phyloP scores from a whole-genome alignment of 2,797 vertebrate genomes.

The Sebastolobus altivelis region DNA sequence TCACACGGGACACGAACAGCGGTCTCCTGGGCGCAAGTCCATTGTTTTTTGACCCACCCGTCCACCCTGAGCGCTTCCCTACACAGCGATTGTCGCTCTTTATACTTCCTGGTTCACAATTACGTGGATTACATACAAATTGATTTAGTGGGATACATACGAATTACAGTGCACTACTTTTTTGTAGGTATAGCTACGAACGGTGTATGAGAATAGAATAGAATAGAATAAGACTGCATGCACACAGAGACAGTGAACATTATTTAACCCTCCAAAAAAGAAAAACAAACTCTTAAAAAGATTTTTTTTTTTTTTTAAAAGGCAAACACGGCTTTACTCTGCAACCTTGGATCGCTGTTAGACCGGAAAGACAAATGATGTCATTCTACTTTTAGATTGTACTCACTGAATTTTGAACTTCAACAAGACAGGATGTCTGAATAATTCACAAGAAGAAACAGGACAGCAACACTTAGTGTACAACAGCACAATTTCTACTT shows the following conservation, averaged over 20 bases:
- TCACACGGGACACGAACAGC: too few relatives aligned
- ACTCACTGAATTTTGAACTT: constrained; percentile 31
- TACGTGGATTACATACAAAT: too few relatives aligned
- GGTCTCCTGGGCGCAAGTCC: too few relatives aligned
- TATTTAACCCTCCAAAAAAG: neutral
- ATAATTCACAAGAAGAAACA: constrained; percentile 54
- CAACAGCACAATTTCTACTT: constrained; percentile 21
- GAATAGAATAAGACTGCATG: neutral
- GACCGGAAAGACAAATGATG: constrained; percentile 24
- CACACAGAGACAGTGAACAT: neutral
- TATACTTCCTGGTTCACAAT: too few relatives aligned
- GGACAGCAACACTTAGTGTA: constrained; percentile 47
- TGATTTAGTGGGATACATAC: too few relatives aligned
- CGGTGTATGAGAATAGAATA: too few relatives aligned
- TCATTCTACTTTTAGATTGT: constrained; percentile 39
- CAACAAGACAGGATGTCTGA: constrained; percentile 38
- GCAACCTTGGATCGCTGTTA: constrained; percentile 5
- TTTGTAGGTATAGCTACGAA: too few relatives aligned
- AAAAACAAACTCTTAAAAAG: neutral
- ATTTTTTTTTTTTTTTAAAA: neutral
- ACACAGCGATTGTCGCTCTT: too few relatives aligned
- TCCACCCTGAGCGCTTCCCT: too few relatives aligned
- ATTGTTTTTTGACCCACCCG: too few relatives aligned
- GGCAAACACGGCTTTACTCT: neutral
- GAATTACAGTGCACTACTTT: too few relatives aligned